These are phyloP conservation scores for Epinephelus lanceolatus DNA, from an alignment of 2,113 vertebrate genomes.

Conservation along the genomic window DNA sequence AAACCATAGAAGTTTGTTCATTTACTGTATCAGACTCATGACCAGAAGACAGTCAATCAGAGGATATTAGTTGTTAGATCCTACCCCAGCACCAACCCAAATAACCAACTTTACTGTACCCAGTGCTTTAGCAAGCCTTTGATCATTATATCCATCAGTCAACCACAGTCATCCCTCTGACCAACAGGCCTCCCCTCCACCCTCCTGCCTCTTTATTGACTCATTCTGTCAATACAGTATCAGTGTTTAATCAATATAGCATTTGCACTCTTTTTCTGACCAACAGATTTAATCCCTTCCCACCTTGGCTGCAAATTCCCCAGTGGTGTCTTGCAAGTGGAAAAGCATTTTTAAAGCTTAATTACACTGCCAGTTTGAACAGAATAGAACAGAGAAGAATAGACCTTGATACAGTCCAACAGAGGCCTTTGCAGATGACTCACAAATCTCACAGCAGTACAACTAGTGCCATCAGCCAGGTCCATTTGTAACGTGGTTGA, in stretches of 20 bases:
- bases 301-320: conserved; percentile 44
- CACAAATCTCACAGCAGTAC: conserved; percentile 10
- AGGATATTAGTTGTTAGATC: background rate
- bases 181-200: conserved; percentile 14
- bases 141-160: conserved; percentile 27
- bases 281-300: conserved; percentile 46
- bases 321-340: conserved; percentile 13
- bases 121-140: conserved; percentile 18
- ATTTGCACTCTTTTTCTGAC: conserved; percentile 43
- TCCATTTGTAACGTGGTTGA: conserved; percentile 8
- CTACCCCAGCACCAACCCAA: background rate
- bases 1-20: background rate
- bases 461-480: background rate
- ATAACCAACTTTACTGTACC: conserved; percentile 18
- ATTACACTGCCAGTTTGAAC: conserved; percentile 34
- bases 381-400: conserved; percentile 10
- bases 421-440: background rate
- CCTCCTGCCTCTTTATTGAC: conserved; percentile 43
- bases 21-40: background rate
- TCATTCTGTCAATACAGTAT: conserved; percentile 56
- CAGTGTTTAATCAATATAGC: conserved; percentile 66
- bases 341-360: conserved; percentile 50
- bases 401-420: conserved; percentile 6
- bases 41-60: background rate
- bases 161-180: conserved; percentile 20